Conservation (phyloP, 2,888 invertebrate species). For the Nudaria mundana region DNA sequence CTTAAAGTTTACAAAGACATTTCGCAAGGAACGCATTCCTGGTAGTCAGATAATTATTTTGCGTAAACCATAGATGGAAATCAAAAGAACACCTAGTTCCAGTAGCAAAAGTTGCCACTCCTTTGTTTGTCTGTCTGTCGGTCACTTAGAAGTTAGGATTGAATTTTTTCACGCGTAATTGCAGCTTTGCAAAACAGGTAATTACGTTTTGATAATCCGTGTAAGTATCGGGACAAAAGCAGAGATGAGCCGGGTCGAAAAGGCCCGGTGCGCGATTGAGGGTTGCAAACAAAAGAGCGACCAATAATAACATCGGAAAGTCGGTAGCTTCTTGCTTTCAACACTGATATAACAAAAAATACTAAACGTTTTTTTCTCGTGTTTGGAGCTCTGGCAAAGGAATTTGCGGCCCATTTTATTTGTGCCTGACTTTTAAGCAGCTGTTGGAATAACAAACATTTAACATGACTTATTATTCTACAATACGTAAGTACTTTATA, state of each 20-base stretch:
- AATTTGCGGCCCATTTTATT: conserved; percentile 35
- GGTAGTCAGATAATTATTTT: conserved; percentile 31
- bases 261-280: conserved; percentile 60
- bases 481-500: conserved; percentile 24
- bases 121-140: conserved; percentile 48
- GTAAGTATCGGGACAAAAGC: conserved; percentile 63
- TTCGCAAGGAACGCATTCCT: conserved; percentile 11
- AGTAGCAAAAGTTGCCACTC: conserved; percentile 39
- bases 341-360: conserved; percentile 51
- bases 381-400: conserved; percentile 35
- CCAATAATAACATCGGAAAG: conserved; percentile 73
- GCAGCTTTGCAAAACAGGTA: conserved; percentile 72
- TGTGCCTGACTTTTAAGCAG: conserved; percentile 42
- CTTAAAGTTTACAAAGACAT: background rate
- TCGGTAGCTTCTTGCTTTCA: conserved; percentile 79
- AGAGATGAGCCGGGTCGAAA: conserved; percentile 51
- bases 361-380: conserved; percentile 39
- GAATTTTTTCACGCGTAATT: conserved; percentile 60
- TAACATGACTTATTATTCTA: conserved; percentile 28
- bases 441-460: conserved; percentile 43
- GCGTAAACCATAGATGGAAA: conserved; percentile 32
- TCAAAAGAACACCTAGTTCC: conserved; percentile 28
- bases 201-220: conserved; percentile 70
- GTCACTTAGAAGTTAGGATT: conserved; percentile 50
- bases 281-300: conserved; percentile 59